Base-by-base conservation (phyloP, 2,797 vertebrate species). In the Benthosema pterotum region DNA sequence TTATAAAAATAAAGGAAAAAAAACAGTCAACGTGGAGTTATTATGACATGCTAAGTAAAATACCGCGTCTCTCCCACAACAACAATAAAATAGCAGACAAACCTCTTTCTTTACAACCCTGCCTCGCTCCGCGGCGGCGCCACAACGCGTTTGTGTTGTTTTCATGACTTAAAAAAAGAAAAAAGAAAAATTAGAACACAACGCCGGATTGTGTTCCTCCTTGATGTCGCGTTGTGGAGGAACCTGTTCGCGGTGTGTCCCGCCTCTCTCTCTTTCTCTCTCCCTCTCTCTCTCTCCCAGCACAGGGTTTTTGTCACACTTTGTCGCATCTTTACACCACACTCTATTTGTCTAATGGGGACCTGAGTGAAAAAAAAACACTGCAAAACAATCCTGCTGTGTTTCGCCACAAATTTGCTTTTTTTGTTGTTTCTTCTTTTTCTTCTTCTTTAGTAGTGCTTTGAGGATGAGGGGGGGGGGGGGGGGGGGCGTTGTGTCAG, bases 291-390 rank as follows among this genome's bases (percentile, higher is more conserved):
- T 42, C 60, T 55, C 60, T 70, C 80, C 57, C 64, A 77, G 63
- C 71, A 63, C 79, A 66, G 60, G 83, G 81, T n/a, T 82, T 57
- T 80, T 76, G 72, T 83, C 83, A 78, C 81, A 84, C 83, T 82
- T 52, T 89, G 80, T 88, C 79, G 85, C 86, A 87, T 86, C 87
- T 84, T 84, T 88, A 87, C 83, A 71, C 87, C 79, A 64, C 42
- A 52, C 79, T 80, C 67, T 84, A 80, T 91, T 92, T 90, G 89
- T 92, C 88, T 92, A 89, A 92, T 84, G 77, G 79, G 84, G 88
- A 92, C 90, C 87, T 88, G 85, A 92, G 87, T 60, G 57, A 75
- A 78, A 84, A 69, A 72, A 71, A 79, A 78, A n/a, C n/a, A n/a
- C n/a, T n/a, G 81, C 85, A 81, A 88, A 88, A 89, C 86, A 87